Evolutionary conservation across 92 coral and sea anemone genomes (phyloP).

Genomic region (Parazoanthus swiftii): DNA sequence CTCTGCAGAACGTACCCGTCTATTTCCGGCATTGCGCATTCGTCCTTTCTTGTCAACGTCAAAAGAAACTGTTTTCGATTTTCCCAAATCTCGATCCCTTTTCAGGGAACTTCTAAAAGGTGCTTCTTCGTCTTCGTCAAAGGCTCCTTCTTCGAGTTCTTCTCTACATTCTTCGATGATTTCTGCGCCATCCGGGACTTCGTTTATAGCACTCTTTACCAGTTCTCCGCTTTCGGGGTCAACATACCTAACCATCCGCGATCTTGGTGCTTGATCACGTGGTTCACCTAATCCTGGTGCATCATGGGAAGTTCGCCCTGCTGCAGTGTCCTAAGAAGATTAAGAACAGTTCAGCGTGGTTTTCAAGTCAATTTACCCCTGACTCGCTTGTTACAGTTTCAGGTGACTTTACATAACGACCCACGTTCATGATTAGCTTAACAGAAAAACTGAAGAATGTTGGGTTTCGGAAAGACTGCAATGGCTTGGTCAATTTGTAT

Average conservation of each 20-base stretch:
- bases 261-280: not conserved
- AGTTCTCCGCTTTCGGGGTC: slow-evolving; percentile 75
- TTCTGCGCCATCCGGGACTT: slow-evolving; percentile 70
- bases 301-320: slow-evolving; percentile 8
- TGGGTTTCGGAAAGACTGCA: no score
- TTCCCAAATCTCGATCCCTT: not conserved
- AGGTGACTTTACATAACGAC: not conserved
- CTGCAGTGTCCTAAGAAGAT: not conserved
- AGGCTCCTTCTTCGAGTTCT: slow-evolving; percentile 18
- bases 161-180: slow-evolving; percentile 49
- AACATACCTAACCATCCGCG: slow-evolving; percentile 49
- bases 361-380: not conserved
- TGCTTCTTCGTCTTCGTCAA: not conserved
- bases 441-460: not conserved
- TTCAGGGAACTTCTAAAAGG: slow-evolving; percentile 24
- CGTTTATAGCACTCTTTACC: slow-evolving; percentile 50
- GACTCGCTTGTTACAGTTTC: not conserved
- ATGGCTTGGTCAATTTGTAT: no score
- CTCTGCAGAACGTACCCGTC: not conserved
- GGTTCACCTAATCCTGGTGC: not conserved
- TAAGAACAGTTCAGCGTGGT: not conserved
- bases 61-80: slow-evolving; percentile 35
- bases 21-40: slow-evolving; percentile 6
- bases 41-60: slow-evolving; percentile 24
- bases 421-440: not conserved